Conservation (phyloP, 2,888 invertebrate genomes). For the Megastigmus dorsalis region DNA sequence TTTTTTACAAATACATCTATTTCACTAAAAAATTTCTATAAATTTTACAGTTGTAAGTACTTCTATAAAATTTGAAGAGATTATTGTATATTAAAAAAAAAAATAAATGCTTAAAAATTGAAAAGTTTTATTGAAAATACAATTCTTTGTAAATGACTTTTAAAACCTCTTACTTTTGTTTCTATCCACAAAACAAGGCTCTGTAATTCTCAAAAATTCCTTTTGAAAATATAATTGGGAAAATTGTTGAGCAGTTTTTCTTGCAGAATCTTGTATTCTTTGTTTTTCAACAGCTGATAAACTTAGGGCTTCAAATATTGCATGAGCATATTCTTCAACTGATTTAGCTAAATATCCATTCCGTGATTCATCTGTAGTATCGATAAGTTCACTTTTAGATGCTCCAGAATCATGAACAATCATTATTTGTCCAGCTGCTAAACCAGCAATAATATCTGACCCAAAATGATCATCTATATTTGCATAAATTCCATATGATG, state of each 20-base stretch:
- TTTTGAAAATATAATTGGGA: conserved; percentile 88
- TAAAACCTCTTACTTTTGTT: too few species aligned
- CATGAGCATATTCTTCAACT: conserved; percentile 85
- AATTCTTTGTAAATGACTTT: too few species aligned
- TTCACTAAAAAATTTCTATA: neutral
- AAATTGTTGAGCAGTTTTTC: conserved; percentile 90
- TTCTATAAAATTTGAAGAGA: neutral
- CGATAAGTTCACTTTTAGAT: conserved; percentile 81
- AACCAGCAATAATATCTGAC: conserved; percentile 95
- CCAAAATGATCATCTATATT: conserved; percentile 99
- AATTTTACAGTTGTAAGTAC: neutral
- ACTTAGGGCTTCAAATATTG: conserved; percentile 81
- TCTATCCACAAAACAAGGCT: conserved; percentile 81
- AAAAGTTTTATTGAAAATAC: too few species aligned
- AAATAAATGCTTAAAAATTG: too few species aligned
- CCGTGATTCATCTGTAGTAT: conserved; percentile 81
- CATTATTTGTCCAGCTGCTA: conserved; percentile 96
- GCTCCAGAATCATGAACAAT: conserved; percentile 97
- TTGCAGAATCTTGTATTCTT: conserved; percentile 83
- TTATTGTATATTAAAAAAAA: neutral
- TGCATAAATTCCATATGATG: conserved; percentile 92
- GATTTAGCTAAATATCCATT: conserved; percentile 89
- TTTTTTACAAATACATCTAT: neutral
- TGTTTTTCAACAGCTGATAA: conserved; percentile 78
- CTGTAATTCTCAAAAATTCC: conserved; percentile 83